Evolutionary conservation across 2,113 vertebrate species (phyloP).

Genomic region (Anas platyrhynchos): DNA sequence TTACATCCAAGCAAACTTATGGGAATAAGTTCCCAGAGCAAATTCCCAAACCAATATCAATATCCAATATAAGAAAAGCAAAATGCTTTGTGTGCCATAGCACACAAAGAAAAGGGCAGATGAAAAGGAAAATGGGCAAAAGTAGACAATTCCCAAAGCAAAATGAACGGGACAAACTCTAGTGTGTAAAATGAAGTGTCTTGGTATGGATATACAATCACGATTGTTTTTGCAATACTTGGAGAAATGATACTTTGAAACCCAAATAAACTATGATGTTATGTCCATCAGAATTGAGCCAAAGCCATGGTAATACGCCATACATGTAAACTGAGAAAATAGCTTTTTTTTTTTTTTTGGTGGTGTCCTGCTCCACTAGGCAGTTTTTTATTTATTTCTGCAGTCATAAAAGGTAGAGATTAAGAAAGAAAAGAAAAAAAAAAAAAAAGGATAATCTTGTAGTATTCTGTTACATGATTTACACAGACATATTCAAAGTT

Average conservation of each 20-base stretch:
- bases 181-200: background rate
- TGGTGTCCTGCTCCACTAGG: background rate
- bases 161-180: background rate
- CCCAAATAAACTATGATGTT: background rate
- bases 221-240: background rate
- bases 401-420: background rate
- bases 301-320: background rate
- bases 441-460: background rate
- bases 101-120: background rate
- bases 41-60: background rate
- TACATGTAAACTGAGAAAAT: background rate
- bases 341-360: background rate
- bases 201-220: background rate
- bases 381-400: background rate
- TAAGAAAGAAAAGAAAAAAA: background rate
- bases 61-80: background rate
- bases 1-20: background rate
- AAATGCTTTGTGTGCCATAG: background rate
- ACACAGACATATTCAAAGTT: background rate
- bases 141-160: background rate
- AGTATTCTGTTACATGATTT: background rate
- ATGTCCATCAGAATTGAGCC: background rate
- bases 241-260: background rate
- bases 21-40: background rate
- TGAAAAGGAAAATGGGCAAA: background rate